Conservation (phyloP, 2,888 invertebrate species). For the Rhamnusium bicolor region DNA sequence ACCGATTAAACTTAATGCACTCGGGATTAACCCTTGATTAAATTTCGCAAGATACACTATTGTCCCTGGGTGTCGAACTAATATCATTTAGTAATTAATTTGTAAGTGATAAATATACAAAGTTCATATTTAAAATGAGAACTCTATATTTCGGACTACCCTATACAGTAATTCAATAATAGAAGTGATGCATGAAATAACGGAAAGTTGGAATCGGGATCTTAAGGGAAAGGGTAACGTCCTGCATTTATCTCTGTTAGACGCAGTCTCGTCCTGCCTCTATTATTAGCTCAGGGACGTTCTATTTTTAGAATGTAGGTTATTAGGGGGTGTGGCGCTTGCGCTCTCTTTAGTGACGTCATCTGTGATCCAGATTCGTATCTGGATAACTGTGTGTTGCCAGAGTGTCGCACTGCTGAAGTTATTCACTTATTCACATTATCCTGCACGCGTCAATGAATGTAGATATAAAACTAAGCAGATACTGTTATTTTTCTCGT, state of each 20-base stretch:
- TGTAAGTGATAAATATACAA: neutral
- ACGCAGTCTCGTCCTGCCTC: slow-evolving; percentile 65
- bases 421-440: slow-evolving; percentile 42
- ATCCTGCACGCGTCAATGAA: neutral
- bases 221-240: slow-evolving; percentile 59
- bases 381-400: slow-evolving; percentile 47
- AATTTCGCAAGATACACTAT: too few species aligned
- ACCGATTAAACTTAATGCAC: too few species aligned
- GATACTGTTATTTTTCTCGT: neutral
- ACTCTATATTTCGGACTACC: neutral
- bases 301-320: slow-evolving; percentile 72
- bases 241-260: slow-evolving; percentile 57
- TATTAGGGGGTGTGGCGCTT: slow-evolving; percentile 65
- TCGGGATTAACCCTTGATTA: too few species aligned
- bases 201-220: slow-evolving; percentile 21
- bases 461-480: neutral
- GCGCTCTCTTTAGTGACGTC: slow-evolving; percentile 70
- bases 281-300: slow-evolving; percentile 72
- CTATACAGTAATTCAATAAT: neutral
- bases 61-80: too few species aligned
- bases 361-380: slow-evolving; percentile 66
- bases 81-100: neutral
- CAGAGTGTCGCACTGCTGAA: slow-evolving; percentile 53
- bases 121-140: neutral
- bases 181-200: slow-evolving; percentile 16